A percentile compares a stretch with the other conserved stretches of the same genome.
Evolutionary conservation across 2,113 vertebrate species (phyloP).

Genomic region (Microcebus ravelobensis): DNA sequence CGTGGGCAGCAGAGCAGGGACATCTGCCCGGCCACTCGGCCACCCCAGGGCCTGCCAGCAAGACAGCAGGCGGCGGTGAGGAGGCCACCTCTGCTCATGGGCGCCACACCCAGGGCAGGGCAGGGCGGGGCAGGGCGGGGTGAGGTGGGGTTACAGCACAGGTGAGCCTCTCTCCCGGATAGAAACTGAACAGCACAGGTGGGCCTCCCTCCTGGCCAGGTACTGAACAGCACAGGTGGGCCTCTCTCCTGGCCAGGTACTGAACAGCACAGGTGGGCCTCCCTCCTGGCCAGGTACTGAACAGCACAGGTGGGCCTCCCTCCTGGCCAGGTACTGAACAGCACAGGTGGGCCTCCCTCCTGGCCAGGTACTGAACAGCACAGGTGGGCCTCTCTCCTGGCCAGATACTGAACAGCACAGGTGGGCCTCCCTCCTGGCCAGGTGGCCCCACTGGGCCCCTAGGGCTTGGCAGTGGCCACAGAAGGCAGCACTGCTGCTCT

Average conservation of each 20-base stretch:
- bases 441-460: not conserved
- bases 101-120: too few relatives aligned
- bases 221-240: too few relatives aligned
- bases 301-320: too few relatives aligned
- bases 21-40: fast-evolving
- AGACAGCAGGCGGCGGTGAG: not conserved
- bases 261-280: too few relatives aligned
- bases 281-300: too few relatives aligned
- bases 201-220: too few relatives aligned
- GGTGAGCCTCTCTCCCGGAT: not conserved
- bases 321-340: too few relatives aligned
- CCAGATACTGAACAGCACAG: not conserved
- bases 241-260: too few relatives aligned
- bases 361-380: too few relatives aligned
- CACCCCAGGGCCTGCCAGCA: not conserved
- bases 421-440: not conserved
- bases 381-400: too few relatives aligned
- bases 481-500: not conserved
- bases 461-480: fast-evolving
- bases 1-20: not conserved
- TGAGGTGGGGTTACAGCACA: not conserved
- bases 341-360: too few relatives aligned
- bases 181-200: too few relatives aligned
- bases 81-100: not conserved
- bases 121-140: not conserved